Base-by-base conservation (phyloP, 37 sponge, comb jelly and placozoan genomes). In the Geodia barretti region DNA sequence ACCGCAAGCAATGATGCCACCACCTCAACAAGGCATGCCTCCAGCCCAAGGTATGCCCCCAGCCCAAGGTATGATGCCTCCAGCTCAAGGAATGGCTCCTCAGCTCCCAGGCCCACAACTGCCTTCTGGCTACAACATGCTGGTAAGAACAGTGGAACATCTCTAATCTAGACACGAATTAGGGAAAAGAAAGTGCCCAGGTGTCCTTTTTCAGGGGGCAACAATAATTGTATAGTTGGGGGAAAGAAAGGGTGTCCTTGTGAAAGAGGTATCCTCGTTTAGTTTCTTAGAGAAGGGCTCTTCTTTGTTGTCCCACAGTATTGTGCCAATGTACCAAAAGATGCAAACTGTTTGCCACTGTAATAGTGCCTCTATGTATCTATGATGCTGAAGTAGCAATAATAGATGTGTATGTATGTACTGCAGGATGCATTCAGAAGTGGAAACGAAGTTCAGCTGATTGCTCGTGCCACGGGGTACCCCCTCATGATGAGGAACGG, bases 391-490 rank as follows among this genome's bases (percentile, higher is more conserved):
- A n/a, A n/a, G n/a, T n/a, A n/a, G n/a, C n/a, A 11, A n/a, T n/a
- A n/a, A n/a, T n/a, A n/a, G 73, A 30, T 4, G 32, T 83, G 60
- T 64, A 58, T 68, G 20, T 58, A 25, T 63, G 1, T 38, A 3
- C n/a, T n/a, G n/a, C 66, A 90, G 91, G 86, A 90, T 77, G 77
- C 91, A 3, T 85, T 90, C 78, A 76, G 43, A 11, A 41, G 39
- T 69, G 78, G 81, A 25, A 90, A 90, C 32, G 74, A 71, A 35
- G 40, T 90, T 20, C 91, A 90, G 70, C 78, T 90, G 68, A 67
- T 90, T 34, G 30, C 76, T 34, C 38, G 83, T 25, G 35, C 21
- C 31, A 85, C 26, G 11, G 86, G 83, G 9, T 60, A 28, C 19
- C 82, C 86, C 9, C 39, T 90, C 37, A 47, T 59, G 5, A 41